Conservation (phyloP, 2,113 vertebrate species). For the Lucifuga dentata region DNA sequence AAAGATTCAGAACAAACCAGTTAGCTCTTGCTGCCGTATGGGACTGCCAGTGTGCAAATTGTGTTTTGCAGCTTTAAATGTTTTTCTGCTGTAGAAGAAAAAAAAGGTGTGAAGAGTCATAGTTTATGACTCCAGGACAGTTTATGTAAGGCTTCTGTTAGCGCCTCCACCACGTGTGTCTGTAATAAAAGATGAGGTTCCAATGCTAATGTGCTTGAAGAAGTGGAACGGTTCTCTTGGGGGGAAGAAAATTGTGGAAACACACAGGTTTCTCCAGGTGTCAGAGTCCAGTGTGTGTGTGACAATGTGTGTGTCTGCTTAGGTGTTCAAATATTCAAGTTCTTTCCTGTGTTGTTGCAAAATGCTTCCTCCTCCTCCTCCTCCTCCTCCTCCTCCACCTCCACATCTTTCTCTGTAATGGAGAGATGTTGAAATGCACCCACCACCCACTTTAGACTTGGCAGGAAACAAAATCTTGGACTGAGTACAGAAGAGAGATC, state of each 20-base stretch:
- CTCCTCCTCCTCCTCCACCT: conserved; percentile 20
- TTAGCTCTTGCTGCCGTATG: conserved; percentile 18
- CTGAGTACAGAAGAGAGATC: conserved; percentile 48
- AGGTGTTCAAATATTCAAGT: conserved; percentile 21
- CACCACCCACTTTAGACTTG: conserved; percentile 72
- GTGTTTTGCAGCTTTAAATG: conserved; percentile 3
- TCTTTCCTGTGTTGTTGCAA: conserved; percentile 53
- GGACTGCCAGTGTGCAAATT: conserved; percentile 13
- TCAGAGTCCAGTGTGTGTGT: conserved; percentile 32
- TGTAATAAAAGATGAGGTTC: conserved; percentile 53
- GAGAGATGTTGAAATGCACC: conserved; percentile 74
- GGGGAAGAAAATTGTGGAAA: conserved; percentile 45
- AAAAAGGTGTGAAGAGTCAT: conserved; percentile 38
- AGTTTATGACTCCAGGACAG: conserved; percentile 32
- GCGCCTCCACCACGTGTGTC: conserved; percentile 10
- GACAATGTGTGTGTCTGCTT: not conserved
- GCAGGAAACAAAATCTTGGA: conserved; percentile 71
- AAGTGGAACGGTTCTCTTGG: conserved; percentile 65
- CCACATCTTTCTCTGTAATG: conserved; percentile 65
- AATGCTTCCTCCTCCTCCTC: conserved; percentile 41
- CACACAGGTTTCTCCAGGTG: conserved; percentile 58
- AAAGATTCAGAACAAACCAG: conserved; percentile 33
- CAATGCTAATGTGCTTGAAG: conserved; percentile 52
- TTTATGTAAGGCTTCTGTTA: conserved; percentile 27
- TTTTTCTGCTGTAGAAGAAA: conserved; percentile 9